phyloP scores from a whole-genome alignment of 2,797 vertebrate species.

The Lerista edwardsae region DNA sequence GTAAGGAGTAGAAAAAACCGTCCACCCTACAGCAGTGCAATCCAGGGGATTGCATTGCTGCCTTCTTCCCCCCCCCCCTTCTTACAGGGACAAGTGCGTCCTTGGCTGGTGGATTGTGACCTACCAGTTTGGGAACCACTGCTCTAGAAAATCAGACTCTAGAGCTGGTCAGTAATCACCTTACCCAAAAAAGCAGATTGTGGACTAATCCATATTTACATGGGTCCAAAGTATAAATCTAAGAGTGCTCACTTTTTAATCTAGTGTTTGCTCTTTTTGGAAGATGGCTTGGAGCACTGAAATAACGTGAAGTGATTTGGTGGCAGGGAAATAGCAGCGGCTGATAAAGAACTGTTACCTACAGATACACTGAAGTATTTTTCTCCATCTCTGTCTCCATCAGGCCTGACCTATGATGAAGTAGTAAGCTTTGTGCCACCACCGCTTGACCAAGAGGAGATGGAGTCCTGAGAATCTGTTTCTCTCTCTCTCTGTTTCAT shows the following conservation, averaged over 20 bases:
- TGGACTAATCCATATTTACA: not conserved
- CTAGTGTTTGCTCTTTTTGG: not conserved
- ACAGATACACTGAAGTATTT: not conserved
- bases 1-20: too few relatives aligned
- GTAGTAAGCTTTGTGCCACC: conserved; percentile 91
- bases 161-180: not conserved
- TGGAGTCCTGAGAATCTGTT: conserved; percentile 89
- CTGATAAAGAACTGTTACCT: not conserved
- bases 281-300: not conserved
- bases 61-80: too few relatives aligned
- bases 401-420: conserved; percentile 95
- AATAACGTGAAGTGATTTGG: not conserved
- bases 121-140: too few relatives aligned
- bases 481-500: conserved; percentile 64
- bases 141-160: too few relatives aligned
- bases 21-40: too few relatives aligned
- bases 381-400: not conserved
- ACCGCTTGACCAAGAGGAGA: conserved; percentile 90
- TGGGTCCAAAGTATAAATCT: not conserved
- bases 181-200: not conserved
- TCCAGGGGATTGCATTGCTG: too few relatives aligned
- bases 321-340: rapidly evolving
- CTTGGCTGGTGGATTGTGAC: too few relatives aligned
- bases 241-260: not conserved
- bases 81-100: too few relatives aligned